Evolutionary conservation across 2,797 vertebrate genomes (phyloP).

Genomic region (Pseudotriccus pelzelni): DNA sequence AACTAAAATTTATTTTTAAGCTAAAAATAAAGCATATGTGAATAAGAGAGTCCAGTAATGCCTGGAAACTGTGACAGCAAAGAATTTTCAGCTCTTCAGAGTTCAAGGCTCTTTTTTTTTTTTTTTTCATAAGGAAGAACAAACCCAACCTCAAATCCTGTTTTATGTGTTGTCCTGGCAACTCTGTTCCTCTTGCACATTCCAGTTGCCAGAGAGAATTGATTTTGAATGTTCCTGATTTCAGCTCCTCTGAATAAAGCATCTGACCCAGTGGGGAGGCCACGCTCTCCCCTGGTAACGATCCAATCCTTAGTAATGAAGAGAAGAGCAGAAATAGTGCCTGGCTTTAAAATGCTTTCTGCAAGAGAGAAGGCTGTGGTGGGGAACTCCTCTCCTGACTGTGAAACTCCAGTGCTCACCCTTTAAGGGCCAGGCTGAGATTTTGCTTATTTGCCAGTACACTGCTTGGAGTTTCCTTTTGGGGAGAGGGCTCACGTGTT

Average conservation of each 20-base stretch:
- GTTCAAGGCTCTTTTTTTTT: not conserved
- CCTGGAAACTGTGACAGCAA: conserved; percentile 41
- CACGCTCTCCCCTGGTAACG: not conserved
- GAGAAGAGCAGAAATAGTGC: not conserved
- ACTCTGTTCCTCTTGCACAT: conserved; percentile 39
- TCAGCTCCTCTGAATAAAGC: conserved; percentile 32
- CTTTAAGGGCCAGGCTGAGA: not conserved
- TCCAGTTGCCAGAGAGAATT: conserved; percentile 57
- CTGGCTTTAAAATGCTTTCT: not conserved
- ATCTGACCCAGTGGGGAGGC: conserved; percentile 43
- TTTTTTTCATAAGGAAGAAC: not conserved
- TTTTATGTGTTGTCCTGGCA: conserved; percentile 63
- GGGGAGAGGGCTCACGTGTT: not conserved
- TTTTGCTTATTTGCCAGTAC: not conserved
- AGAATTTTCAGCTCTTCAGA: conserved; percentile 7
- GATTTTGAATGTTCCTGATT: conserved; percentile 34
- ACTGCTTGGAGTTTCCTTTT: not conserved
- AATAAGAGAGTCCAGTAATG: conserved; percentile 13
- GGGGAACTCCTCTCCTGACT: not conserved
- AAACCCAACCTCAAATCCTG: conserved; percentile 10
- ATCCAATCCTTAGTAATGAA: conserved; percentile 23
- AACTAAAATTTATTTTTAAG: conserved; percentile 32
- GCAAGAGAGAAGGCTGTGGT: not conserved
- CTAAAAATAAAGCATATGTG: conserved; percentile 28
- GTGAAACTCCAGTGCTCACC: not conserved